Base-by-base conservation (phyloP, 2,888 invertebrate genomes). In the Gastrophysa polygoni region DNA sequence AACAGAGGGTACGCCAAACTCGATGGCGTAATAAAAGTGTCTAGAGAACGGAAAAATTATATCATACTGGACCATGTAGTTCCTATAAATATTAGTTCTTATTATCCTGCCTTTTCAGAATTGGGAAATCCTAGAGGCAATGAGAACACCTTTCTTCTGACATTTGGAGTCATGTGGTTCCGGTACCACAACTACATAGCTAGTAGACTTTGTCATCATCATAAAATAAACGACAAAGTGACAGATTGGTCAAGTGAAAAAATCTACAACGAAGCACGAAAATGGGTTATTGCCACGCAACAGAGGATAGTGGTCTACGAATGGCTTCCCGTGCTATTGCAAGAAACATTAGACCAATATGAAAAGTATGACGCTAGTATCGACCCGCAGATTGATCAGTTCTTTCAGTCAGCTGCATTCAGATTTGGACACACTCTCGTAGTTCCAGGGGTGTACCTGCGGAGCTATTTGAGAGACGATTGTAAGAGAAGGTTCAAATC, bases 351-450 rank as follows among this genome's bases (percentile, higher is more conserved):
- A 0, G 48, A 63, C 21, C 11, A 59, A 38, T 77, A 78, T 67
- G 51, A 68, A 77, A 82, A 80, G 54, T 87, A 87, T 73, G 80
- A 86, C 70, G 82, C 85, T 1, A 80, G 79, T 59, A 75, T 85
- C 34, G 83, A 87, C 75, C 87, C 87, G 4, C 86, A 86, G 73
- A 85, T 88, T 43, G 85, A 85, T 59, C 86, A 87, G 66, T 84
- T 86, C 67, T 88, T 88, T 68, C 86, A 87, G 77, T 78, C 85
- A 6, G 86, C 86, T 5, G 87, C 87, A 2, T 87, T 87, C 81
- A 78, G 87, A 66, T 87, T 86, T 75, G 86, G 87, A 0, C 86
- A 86, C 69, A 87, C 87, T 1, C 75, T 87, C 32, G 86, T 87
- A 6, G 83, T 85, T 16, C 83, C 86, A 28, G 87, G 85, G 10